Base-by-base conservation (phyloP, 2,888 invertebrate species). In the Antheraea yamamai region DNA sequence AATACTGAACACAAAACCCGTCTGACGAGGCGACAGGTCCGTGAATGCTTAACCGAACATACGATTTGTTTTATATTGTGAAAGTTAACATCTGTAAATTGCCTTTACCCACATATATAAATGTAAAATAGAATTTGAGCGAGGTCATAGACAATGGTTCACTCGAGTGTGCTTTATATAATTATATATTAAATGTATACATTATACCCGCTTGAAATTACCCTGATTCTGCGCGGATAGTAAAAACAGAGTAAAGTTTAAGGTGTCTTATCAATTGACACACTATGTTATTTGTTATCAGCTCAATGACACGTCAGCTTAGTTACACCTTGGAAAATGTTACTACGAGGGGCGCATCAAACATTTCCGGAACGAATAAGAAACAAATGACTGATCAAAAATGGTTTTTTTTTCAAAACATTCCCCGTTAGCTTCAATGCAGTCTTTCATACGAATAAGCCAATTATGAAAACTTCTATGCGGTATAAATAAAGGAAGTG, bases 1-100 rank as follows among this genome's bases (percentile, higher is more conserved):
- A 87, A 85, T 85, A 82, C 78, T 76, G 77, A 79, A 79, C 80
- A 82, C 82, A 81, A 90, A 91, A 92, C 91, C 87, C 79, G 91
- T 91, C 87, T 85, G 84, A 82, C 80, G 77, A 82, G 84, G 81
- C 79, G 85, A 87, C 90, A 87, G 85, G 87, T 87, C 84, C 82
- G 75, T 79, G 78, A 80, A 76, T 78, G 58, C 75, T 73, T 73
- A 72, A 73, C 73, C 73, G 79, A 77, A 81, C 78, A 80, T 79
- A 81, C 79, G 80, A 81, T 86, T 84, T 85, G 84, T 82, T 82
- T 81, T 80, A 83, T 82, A 86, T 88, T 89, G 74, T 75, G 89
- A 89, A 91, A 91, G 90, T 88, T 82, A 82, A 73, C 84, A 85
- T 86, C 83, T 78, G 81, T 81, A 80, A 77, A 77, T 81, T 78